A percentile compares a stretch with the other conserved stretches of the same genome.
phyloP scores from a whole-genome alignment of 2,113 vertebrate species.

The Barnardius zonarius region DNA sequence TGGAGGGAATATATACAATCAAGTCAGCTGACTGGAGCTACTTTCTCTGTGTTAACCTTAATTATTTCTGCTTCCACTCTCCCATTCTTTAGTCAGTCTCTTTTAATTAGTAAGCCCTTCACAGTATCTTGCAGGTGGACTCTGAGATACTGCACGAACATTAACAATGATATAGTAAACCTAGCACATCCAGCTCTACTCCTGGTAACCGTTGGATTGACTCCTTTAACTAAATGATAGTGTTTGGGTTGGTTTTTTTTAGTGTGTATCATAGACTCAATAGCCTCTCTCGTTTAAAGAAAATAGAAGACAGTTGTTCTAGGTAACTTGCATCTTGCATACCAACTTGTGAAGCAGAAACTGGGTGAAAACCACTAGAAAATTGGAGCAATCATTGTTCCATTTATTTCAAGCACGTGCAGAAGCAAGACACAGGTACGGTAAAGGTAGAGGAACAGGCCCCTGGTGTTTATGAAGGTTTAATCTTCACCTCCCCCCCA shows the following conservation, averaged over 20 bases:
- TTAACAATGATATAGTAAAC: not conserved
- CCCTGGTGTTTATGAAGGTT: not conserved
- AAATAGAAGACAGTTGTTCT: not conserved
- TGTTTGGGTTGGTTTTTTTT: not conserved
- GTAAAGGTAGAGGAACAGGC: not conserved
- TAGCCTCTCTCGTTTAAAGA: not conserved
- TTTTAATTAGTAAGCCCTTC: not conserved
- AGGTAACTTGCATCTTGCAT: not conserved
- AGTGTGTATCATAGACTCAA: not conserved
- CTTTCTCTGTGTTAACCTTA: not conserved
- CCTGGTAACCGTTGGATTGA: not conserved
- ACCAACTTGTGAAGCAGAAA: not conserved
- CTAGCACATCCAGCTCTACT: not conserved
- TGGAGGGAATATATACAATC: not conserved
- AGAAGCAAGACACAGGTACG: not conserved
- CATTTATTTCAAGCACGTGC: not conserved
- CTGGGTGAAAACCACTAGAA: not conserved
- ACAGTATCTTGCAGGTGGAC: accelerated
- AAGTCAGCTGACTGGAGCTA: not conserved
- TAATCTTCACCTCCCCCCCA: not conserved
- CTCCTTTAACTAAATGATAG: not conserved
- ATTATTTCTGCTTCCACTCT: not conserved
- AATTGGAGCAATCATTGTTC: not conserved
- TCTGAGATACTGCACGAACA: not conserved
- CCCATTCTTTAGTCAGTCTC: not conserved